Percentiles rank a stretch among this genome's conserved stretches.
phyloP scores from a whole-genome alignment of 2,113 vertebrate genomes.

The Limnothrissa miodon region DNA sequence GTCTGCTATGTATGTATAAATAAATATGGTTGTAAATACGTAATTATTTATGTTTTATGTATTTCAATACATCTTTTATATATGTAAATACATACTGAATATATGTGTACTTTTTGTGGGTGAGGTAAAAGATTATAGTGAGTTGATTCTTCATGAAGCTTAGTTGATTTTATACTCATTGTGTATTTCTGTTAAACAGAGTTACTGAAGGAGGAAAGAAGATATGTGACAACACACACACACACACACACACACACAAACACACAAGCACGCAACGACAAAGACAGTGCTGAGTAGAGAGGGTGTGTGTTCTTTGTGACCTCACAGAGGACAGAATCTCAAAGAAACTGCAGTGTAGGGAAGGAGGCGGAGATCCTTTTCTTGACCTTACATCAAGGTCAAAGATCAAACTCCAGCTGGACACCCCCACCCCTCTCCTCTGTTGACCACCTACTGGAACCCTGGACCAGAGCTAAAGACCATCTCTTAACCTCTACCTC shows the following conservation, averaged over 20 bases:
- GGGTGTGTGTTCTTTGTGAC: background rate
- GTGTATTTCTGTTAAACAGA: background rate
- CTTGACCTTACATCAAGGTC: background rate
- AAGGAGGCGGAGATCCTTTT: background rate
- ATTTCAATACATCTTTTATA: no score
- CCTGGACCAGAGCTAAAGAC: background rate
- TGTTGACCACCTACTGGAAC: background rate
- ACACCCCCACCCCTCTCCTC: background rate
- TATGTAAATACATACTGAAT: background rate
- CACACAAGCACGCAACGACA: no score
- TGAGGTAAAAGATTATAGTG: background rate
- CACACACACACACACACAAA: no score
- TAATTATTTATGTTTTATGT: no score
- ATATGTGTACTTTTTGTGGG: background rate
- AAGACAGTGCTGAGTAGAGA: background rate
- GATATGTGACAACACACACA: no score
- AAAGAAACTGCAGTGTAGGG: background rate
- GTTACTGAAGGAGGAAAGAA: background rate
- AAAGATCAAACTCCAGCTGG: background rate
- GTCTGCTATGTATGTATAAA: no score
- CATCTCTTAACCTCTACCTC: conserved; percentile 11
- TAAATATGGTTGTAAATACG: no score
- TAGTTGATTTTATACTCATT: background rate
- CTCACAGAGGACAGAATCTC: background rate
- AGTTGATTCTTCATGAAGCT: background rate